Base-by-base conservation (phyloP, 2,888 invertebrate species). In the Oscheius sp. region DNA sequence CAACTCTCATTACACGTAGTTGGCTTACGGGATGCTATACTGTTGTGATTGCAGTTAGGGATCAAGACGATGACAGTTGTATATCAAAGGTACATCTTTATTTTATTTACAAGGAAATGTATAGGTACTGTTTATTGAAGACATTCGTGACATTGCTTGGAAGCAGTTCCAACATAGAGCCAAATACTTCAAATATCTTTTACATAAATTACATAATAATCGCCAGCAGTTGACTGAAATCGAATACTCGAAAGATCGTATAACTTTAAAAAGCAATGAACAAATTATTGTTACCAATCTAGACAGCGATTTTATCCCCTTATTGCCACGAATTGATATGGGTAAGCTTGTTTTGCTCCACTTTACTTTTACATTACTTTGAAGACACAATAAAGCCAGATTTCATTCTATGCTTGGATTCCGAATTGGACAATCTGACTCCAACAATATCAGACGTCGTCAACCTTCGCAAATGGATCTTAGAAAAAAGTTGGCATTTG, bases 81-180 rank as follows among this genome's bases (percentile, higher is more conserved):
- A 41, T 44, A 12, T 24, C 41, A 24, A 28, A 44, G 20, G 20
- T n/a, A 9, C 26, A 20, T 5, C 17, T 51, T 51, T 51, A 28
- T 28, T 28, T 26, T 51, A 2, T 26, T 30, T 9, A 28, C 26
- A 30, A 6, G 2, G 5, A 9, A 28, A 54, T 0, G 8, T 32
- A 26, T 28, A 59, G 59, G 59, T 59, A 5, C 14, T 44, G 20
- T 59, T 59, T 26, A 28, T 59, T n/a, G 59, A 59, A 59, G 59
- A 59, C 41, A 28, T 59, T 6, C 41, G 59, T 4, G 44, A 59
- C n/a, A 14, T 59, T 44, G 41, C 41, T 32, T n/a, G 26, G 9
- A 32, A 54, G 22, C 28, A 41, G n/a, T 59, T 41, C 26, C 17
- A 44, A 17, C 8, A 54, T 17, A 22, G 41, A 28, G 28, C 12